Evolutionary conservation across 2,888 invertebrate species (phyloP), one percentile per base, ranked within the genome.

Genomic region (Biston betularia): DNA sequence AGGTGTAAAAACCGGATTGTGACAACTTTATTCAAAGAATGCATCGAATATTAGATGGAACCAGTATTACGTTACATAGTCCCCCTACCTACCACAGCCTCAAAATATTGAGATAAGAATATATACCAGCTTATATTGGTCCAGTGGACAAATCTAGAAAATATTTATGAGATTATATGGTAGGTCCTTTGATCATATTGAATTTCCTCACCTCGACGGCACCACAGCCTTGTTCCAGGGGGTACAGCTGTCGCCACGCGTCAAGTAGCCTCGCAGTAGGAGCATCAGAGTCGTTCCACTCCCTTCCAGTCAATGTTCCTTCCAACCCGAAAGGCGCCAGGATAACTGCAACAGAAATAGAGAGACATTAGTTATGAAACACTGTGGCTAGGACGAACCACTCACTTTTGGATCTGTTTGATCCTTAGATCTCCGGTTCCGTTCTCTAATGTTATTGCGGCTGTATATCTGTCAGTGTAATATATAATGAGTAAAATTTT

Each of bases 201-300:
- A 38, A 38, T 9, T n/a, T n/a, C 42, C 42, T 50, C 46, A 95
- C 95, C 93, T 94, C 95, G 71, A 95, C 95, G 82, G 95, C 87
- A 83, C 94, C 89, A 92, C 89, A 89, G 82, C 94, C 95, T 81
- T 89, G 91, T 81, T 91, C 97, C 75, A 98, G 95, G 69, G 98
- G 98, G 94, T 98, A 99, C 86, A 99, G 98, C 85, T 98, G 97
- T 68, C 97, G 95, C 99, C 99, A 99, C 79, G 99, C 98, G 80
- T 98, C 98, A 71, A 99, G 94, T 73, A 98, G 95, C 73, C 97
- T 96, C 77, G 96, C 95, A 15, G 96, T 96, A 78, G 95, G 94
- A 53, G 96, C 95, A 84, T 97, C 97, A 71, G 94, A 92, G 77
- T 95, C 95, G 79, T 95, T 94, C 90, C 96, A 97, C 72, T 96